Conservation (phyloP, 1,140 invertebrate genomes). For the Dinoponera quadriceps region DNA sequence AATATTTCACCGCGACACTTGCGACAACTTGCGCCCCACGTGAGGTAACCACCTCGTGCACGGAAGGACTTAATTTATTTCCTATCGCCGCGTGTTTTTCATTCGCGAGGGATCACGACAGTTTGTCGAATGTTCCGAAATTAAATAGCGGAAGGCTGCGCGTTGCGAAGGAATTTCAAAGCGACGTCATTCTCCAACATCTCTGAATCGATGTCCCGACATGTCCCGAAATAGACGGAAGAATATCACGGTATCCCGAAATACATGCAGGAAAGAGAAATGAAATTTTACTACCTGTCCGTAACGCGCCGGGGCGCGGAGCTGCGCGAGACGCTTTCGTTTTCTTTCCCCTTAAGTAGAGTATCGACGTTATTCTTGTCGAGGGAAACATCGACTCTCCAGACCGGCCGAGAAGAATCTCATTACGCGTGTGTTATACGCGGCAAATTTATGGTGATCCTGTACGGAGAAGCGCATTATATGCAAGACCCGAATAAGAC, state of each 20-base stretch:
- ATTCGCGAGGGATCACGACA: not conserved
- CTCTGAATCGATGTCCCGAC: not conserved
- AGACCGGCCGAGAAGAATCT: not conserved
- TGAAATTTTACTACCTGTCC: not conserved
- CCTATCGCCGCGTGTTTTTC: not conserved
- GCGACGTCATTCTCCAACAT: not conserved
- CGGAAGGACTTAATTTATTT: no score
- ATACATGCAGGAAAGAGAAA: not conserved
- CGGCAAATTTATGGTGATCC: not conserved
- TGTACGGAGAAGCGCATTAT: not conserved
- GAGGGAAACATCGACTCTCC: not conserved
- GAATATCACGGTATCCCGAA: not conserved
- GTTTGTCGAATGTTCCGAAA: not conserved
- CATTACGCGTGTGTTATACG: not conserved
- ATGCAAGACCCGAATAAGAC: not conserved
- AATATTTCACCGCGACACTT: no score
- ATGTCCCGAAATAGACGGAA: not conserved
- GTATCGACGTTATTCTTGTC: constrained; percentile 11
- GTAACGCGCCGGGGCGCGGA: not conserved
- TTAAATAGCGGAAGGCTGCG: not conserved
- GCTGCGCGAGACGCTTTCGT: no score
- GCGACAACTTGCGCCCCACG: no score
- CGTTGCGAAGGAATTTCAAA: not conserved
- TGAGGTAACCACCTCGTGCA: no score
- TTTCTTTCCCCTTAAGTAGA: not conserved